Conservation (phyloP, 2,113 vertebrate species). For the Todiramphus chloris region DNA sequence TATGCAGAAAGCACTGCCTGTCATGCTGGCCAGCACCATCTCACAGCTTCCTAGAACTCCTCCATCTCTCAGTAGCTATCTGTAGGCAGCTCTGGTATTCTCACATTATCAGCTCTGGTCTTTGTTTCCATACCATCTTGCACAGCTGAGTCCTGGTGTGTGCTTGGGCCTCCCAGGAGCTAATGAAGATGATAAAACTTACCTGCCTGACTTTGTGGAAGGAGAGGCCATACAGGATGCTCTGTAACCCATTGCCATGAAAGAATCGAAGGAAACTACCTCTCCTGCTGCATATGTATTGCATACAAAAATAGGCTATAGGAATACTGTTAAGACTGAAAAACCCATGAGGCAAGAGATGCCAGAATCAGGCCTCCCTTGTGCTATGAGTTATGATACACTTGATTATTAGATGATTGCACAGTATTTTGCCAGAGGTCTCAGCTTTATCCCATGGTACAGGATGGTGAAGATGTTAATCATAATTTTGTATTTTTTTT, state of each 20-base stretch:
- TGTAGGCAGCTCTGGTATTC: neutral
- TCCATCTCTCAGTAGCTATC: neutral
- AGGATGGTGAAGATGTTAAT: neutral
- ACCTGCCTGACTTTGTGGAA: neutral
- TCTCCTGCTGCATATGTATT: neutral
- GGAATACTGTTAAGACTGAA: neutral
- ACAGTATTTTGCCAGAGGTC: neutral
- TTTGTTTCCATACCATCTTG: neutral
- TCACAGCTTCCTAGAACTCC: neutral
- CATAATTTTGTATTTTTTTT: neutral
- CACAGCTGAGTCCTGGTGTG: neutral
- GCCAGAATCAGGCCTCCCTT: slow-evolving; percentile 9
- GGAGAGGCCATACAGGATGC: neutral
- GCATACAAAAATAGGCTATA: slow-evolving; percentile 10
- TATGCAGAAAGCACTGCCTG: neutral
- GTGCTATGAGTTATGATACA: neutral
- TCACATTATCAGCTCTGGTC: neutral
- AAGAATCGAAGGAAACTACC: neutral
- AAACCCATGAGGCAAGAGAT: slow-evolving; percentile 1
- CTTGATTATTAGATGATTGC: neutral
- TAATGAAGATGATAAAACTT: neutral
- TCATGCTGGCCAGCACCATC: neutral
- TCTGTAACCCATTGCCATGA: neutral
- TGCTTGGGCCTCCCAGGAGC: rapidly evolving
- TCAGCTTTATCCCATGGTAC: neutral